Evolutionary conservation across 2,113 vertebrate genomes (phyloP).

Genomic region (Mesembrinibis cayennensis): DNA sequence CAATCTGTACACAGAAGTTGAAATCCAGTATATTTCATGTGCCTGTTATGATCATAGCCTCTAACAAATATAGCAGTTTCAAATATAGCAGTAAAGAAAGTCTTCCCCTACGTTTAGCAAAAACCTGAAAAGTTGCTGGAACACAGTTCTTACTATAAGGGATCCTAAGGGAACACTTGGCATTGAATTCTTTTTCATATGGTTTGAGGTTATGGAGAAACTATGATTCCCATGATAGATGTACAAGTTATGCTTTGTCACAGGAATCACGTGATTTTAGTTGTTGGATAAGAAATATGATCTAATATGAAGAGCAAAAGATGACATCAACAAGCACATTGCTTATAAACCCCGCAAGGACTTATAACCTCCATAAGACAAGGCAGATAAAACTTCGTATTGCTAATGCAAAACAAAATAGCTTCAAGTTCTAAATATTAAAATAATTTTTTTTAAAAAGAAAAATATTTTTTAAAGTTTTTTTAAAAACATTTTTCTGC

Average conservation of each 20-base stretch:
- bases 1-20: neutral
- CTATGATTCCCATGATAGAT: neutral
- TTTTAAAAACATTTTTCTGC: neutral
- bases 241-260: neutral
- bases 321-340: neutral
- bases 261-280: neutral
- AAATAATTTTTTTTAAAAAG: neutral
- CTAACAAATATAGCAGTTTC: neutral
- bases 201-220: neutral
- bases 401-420: neutral
- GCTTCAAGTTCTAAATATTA: neutral
- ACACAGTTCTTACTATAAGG: neutral
- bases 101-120: neutral
- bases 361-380: neutral
- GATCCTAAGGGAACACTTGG: neutral
- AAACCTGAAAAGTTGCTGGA: neutral
- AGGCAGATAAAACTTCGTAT: neutral
- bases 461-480: neutral
- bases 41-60: neutral
- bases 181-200: neutral
- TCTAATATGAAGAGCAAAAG: neutral
- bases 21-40: neutral
- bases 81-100: neutral
- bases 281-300: neutral
- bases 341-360: neutral